Evolutionary conservation across 2,888 invertebrate species (phyloP).

Genomic region (Zhengitettix transpicula): DNA sequence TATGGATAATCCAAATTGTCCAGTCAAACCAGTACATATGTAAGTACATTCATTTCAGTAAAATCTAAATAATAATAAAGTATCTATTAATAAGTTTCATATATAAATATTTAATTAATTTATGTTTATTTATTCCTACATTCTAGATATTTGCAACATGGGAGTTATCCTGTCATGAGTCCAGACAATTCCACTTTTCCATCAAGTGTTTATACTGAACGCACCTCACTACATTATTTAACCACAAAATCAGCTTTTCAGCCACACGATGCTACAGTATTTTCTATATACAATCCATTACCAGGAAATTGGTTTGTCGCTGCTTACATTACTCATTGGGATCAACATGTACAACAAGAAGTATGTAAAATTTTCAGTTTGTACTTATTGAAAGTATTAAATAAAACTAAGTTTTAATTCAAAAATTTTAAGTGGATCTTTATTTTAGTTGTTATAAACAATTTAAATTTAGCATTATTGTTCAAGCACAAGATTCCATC

Average conservation of each 20-base stretch:
- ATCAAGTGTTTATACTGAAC: slow-evolving; percentile 21
- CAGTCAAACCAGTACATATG: slow-evolving; percentile 27
- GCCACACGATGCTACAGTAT: slow-evolving; percentile 25
- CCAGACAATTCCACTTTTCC: slow-evolving; percentile 33
- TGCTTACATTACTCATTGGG: slow-evolving; percentile 30
- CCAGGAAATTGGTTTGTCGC: slow-evolving; percentile 33
- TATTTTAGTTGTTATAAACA: neutral
- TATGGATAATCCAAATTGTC: slow-evolving; percentile 27
- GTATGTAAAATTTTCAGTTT: slow-evolving; percentile 16
- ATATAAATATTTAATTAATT: neutral
- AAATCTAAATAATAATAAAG: neutral
- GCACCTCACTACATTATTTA: slow-evolving; percentile 21
- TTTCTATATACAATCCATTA: slow-evolving; percentile 28
- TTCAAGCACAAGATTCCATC: no score
- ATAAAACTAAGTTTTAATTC: neutral
- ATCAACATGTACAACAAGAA: slow-evolving; percentile 29
- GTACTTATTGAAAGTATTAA: neutral
- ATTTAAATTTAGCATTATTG: no score
- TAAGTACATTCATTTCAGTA: slow-evolving; percentile 17
- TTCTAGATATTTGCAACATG: slow-evolving; percentile 33
- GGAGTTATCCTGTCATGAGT: slow-evolving; percentile 35
- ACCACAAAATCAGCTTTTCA: slow-evolving; percentile 22
- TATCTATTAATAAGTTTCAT: neutral
- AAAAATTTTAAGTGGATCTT: neutral
- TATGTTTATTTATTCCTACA: neutral